Conservation (phyloP, 2,888 invertebrate species). For the Actias luna region DNA sequence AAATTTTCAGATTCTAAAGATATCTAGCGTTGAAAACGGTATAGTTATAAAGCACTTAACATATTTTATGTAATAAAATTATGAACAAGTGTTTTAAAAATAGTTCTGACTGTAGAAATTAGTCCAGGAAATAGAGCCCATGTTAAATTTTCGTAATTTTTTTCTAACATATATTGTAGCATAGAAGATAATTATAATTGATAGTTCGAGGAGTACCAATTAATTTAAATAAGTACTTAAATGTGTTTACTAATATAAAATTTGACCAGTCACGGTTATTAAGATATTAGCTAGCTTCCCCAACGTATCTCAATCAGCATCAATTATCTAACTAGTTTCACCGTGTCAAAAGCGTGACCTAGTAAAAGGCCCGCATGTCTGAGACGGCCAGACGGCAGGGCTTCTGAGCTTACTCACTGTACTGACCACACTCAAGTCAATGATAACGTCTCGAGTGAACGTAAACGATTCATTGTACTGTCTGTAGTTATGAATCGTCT, state of each 20-base stretch:
- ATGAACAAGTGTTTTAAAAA: not conserved
- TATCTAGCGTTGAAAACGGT: not conserved
- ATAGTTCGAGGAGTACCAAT: not conserved
- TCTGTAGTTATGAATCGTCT: conserved; percentile 3
- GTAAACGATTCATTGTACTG: conserved; percentile 31
- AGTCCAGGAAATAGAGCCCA: no score
- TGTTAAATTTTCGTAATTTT: not conserved
- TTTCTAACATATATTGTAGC: not conserved
- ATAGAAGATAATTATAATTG: not conserved
- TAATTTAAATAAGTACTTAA: not conserved
- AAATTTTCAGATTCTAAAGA: no score
- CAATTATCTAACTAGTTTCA: conserved; percentile 37
- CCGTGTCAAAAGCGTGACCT: conserved; percentile 51
- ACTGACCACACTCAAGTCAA: conserved; percentile 58
- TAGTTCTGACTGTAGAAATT: not conserved
- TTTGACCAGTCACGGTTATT: conserved; percentile 11
- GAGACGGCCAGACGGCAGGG: conserved; percentile 57
- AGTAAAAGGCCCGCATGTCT: conserved; percentile 63
- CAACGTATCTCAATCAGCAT: conserved; percentile 46
- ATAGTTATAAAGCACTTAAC: not conserved
- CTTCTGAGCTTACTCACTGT: conserved; percentile 48
- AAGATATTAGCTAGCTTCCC: conserved; percentile 24
- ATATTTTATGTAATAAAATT: not conserved
- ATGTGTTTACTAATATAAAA: not conserved
- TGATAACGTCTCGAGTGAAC: conserved; percentile 47